Percentiles rank a stretch among this genome's conserved stretches.
phyloP scores from a whole-genome alignment of 2,888 invertebrate species.

The Bhutanitis thaidina region DNA sequence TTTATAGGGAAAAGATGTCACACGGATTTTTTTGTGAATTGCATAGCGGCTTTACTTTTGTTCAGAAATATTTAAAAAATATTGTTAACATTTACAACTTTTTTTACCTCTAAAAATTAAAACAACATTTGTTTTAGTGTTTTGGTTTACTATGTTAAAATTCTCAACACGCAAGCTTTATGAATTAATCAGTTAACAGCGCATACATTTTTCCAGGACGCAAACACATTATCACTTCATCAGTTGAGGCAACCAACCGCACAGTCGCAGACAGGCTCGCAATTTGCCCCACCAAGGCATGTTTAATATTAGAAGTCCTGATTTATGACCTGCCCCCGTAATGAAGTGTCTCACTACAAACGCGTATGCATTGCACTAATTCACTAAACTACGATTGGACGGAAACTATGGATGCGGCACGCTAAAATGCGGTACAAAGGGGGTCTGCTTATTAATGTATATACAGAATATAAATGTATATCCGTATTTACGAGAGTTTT shows the following conservation, averaged over 20 bases:
- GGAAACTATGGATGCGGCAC: constrained; percentile 21
- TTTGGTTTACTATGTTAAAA: too few relatives aligned
- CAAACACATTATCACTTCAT: constrained; percentile 39
- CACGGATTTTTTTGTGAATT: too few relatives aligned
- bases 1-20: too few relatives aligned
- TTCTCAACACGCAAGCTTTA: too few relatives aligned
- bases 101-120: too few relatives aligned
- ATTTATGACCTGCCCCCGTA: constrained; percentile 75
- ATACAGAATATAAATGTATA: too few relatives aligned
- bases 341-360: constrained; percentile 77
- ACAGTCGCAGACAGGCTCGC: constrained; percentile 53
- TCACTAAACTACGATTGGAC: constrained; percentile 68
- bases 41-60: too few relatives aligned
- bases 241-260: constrained; percentile 42
- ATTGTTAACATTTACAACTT: too few relatives aligned
- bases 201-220: constrained; percentile 33
- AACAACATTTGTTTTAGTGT: too few relatives aligned
- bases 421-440: background rate
- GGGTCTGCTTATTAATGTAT: too few relatives aligned
- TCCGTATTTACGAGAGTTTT: too few relatives aligned
- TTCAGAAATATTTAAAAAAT: too few relatives aligned
- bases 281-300: constrained; percentile 76
- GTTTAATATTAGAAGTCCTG: constrained; percentile 81
- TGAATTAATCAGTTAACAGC: constrained; percentile 19
- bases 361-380: constrained; percentile 73